Evolutionary conservation across 2,113 vertebrate genomes (phyloP), one percentile per base, ranked within the genome.

Genomic region (Gavia stellata): DNA sequence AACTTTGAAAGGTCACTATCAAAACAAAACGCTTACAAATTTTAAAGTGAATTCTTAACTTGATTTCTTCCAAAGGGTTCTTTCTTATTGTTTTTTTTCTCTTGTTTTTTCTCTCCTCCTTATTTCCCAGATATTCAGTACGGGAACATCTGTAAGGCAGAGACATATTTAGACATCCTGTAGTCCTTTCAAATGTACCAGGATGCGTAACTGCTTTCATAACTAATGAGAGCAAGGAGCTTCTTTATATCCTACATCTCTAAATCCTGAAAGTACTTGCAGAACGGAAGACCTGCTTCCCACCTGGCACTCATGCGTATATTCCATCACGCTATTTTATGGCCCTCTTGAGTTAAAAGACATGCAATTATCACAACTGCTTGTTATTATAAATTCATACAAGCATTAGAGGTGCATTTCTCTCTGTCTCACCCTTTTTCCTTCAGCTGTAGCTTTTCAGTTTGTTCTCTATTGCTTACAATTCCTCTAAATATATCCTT

Each of bases 251-350:
- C 17, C 26, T 59, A 31, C 31, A 24, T 75, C 40, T 92, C 56
- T 90, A 94, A 88, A 83, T 63, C 45, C 45, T 88, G 59, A 77
- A 93, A 93, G 24, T 40, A 73, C 82, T 96, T 80, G 45, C 36
- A 77, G 80, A 92, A 77, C 0, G 0, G 45, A 82, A 94, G 71
- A 77, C 23, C 33, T 70, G 29, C 45, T 92, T 95, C 87, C 62
- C 74, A 94, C 90, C 85, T 90, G 71, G 74, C 85, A 88, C 53
- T 87, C 34, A 3, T 95, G 53, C 17, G 0, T 82, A 26, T 55
- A 78, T 84, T 96, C 88, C 55, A 95, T 97, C 94, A 90, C 1
- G 3, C 17, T 92, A 70, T 78, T 97, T 97, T 97, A 94, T 96
- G 88, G 63, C 66, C 80, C 94, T 92, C 88, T 90, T 34, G n/a